These are phyloP conservation scores for Euwallacea fornicatus DNA, from an alignment of 1,140 invertebrate genomes.

Conservation along the genomic window DNA sequence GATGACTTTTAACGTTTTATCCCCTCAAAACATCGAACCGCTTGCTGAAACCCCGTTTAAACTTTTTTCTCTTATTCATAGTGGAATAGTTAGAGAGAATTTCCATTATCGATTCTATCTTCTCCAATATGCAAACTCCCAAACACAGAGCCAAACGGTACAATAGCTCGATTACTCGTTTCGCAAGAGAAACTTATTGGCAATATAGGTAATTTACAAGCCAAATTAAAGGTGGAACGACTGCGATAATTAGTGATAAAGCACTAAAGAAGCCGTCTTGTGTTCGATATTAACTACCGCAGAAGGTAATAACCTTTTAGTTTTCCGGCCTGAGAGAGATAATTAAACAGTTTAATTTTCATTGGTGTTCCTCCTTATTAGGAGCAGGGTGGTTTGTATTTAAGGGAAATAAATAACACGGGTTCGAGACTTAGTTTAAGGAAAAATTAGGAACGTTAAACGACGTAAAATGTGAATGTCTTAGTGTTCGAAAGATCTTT, in stretches of 20 bases:
- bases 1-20: constrained; percentile 10
- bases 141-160: too few relatives aligned
- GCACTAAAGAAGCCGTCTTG: constrained; percentile 1
- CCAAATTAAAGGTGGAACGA: constrained; percentile 10
- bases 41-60: background rate
- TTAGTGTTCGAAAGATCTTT: too few relatives aligned
- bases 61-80: background rate
- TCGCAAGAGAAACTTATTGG: constrained; percentile 6
- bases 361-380: too few relatives aligned
- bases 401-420: too few relatives aligned
- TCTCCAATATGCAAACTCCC: too few relatives aligned
- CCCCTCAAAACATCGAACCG: background rate
- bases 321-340: background rate
- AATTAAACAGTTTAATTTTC: constrained; percentile 12
- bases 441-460: too few relatives aligned
- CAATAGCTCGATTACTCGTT: too few relatives aligned
- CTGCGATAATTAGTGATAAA: constrained; percentile 13
- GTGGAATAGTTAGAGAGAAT: background rate
- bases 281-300: constrained; percentile 13
- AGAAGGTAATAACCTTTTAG: constrained; percentile 2
- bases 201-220: constrained; percentile 17
- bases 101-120: background rate
- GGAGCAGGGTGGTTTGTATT: too few relatives aligned
- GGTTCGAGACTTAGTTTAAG: too few relatives aligned
- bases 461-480: too few relatives aligned